Evolutionary conservation across 2,888 invertebrate species (phyloP), one percentile per base, ranked within the genome.

Genomic region (Lasioglossum pauxillum): DNA sequence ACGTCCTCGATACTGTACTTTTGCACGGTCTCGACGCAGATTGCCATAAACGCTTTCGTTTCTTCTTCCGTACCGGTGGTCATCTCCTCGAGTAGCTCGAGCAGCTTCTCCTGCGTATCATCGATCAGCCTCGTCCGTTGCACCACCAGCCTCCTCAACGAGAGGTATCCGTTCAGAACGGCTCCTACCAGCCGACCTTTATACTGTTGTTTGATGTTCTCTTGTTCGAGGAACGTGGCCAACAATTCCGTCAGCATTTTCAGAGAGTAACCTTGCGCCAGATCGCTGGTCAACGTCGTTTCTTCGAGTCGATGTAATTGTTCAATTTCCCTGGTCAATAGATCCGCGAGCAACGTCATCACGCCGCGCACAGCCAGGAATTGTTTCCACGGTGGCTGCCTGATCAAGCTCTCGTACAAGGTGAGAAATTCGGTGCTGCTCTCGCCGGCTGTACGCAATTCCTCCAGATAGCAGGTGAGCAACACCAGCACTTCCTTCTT

Each of bases 11-110:
- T 96, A 75, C 98, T 98, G 92, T 98, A 98, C 93, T 98, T 98
- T 94, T 98, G 97, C 2, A 99, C 98, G 0, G 99, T 99, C 95
- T 99, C 98, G 38, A 99, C 98, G 94, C 99, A 99, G 44, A 99
- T 98, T 19, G 98, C 97, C 99, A 99, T 99, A 94, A 99, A 99
- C 85, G 99, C 98, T 75, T 98, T 98, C 0, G 99, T 99, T 95
- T 99, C 99, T 67, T 98, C 97, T 95, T 99, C 99, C 0, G 99
- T 99, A 14, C 98, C 98, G 7, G 98, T 98, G 0, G 99, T 99
- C 98, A 99, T 98, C 95, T 99, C 99, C 95, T 99, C 99, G 27
- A 99, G 96, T 92, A 99, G 96, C 94, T 98, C 98, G 16, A 99
- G 96, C 71, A 99, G 96, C 93, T 98, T 99, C 95, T 99, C 99